phyloP scores from a whole-genome alignment of 53 echinoderm and acorn worm species.

The Zoroaster sp. region DNA sequence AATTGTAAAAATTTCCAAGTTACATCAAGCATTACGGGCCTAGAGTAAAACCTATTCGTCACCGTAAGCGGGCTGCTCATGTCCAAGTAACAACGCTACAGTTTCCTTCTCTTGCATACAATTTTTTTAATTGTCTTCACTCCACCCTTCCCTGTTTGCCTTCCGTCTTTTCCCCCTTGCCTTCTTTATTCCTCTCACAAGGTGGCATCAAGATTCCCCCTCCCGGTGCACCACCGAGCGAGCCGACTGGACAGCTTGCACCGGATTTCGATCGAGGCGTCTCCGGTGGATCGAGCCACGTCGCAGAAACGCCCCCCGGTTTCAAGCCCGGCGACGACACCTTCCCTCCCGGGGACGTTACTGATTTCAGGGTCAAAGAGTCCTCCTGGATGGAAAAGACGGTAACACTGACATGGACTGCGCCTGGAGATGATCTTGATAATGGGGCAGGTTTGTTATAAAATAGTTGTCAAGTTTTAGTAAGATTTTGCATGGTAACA shows the following conservation, averaged over 20 bases:
- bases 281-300: constrained; percentile 64
- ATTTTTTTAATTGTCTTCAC: background rate
- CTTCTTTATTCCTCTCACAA: background rate
- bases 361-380: constrained; percentile 40
- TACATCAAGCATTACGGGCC: too few relatives aligned
- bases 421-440: constrained; percentile 66
- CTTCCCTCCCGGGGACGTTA: constrained; percentile 45
- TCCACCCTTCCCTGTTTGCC: background rate
- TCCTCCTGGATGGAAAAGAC: constrained; percentile 47
- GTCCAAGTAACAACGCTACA: too few relatives aligned
- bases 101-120: too few relatives aligned
- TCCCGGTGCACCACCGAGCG: constrained; percentile 53
- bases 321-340: constrained; percentile 42
- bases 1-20: too few relatives aligned
- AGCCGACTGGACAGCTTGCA: constrained; percentile 40
- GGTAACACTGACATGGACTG: constrained; percentile 59
- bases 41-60: too few relatives aligned
- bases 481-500: too few relatives aligned
- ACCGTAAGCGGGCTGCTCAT: too few relatives aligned
- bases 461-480: background rate
- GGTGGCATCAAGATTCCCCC: constrained; percentile 20
- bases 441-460: constrained; percentile 58
- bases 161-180: too few relatives aligned
- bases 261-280: constrained; percentile 46
- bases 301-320: background rate